Percentiles rank a stretch among this genome's conserved stretches.
These are phyloP conservation scores for Clarias laeviceps DNA, from an alignment of 2,797 vertebrate species.

Conservation along the genomic window DNA sequence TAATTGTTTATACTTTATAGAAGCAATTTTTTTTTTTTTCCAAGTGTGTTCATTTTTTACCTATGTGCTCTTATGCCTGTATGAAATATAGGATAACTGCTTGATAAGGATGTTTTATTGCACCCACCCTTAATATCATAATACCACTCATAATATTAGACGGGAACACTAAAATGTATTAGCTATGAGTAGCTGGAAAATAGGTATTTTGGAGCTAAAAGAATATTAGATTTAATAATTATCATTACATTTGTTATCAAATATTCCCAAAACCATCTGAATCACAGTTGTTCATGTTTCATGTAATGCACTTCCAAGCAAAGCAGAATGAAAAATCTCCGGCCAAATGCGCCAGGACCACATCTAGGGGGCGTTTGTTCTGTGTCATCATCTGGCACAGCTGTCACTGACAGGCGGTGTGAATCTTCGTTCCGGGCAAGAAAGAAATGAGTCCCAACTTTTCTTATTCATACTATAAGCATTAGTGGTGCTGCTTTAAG, in stretches of 20 bases:
- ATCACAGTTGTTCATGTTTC: neutral
- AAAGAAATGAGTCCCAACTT: neutral
- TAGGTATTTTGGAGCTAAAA: neutral
- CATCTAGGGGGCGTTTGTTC: neutral
- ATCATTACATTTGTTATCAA: neutral
- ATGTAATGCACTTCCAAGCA: neutral
- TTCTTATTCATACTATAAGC: neutral
- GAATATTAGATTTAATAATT: neutral
- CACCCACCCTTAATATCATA: conserved; percentile 57
- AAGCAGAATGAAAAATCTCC: neutral
- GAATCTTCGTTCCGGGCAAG: neutral
- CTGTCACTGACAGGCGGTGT: neutral
- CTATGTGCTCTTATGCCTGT: conserved; percentile 57
- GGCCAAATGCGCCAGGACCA: neutral
- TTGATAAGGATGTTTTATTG: conserved; percentile 75
- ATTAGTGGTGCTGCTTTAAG: neutral
- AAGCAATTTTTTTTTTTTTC: neutral
- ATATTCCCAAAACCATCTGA: neutral
- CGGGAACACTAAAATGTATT: neutral
- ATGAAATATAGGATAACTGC: conserved; percentile 73
- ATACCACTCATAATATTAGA: neutral
- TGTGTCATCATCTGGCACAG: neutral
- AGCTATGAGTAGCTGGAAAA: neutral
- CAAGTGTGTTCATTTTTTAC: neutral
- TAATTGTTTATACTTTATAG: too few species aligned